Evolutionary conservation across 1,140 invertebrate species (phyloP), one percentile per base, ranked within the genome.

Genomic region (Eriosoma lanigerum): DNA sequence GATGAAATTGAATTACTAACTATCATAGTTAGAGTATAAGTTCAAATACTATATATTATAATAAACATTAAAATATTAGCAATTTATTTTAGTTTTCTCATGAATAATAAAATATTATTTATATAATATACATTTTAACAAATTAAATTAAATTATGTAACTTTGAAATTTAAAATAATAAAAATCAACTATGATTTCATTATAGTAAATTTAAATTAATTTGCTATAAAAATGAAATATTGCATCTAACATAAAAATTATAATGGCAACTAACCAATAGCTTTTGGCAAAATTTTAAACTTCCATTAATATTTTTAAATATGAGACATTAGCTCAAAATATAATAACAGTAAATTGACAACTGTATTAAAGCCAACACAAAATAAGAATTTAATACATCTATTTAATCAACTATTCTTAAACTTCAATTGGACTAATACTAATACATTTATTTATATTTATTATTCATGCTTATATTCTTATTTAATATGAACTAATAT

Each of bases 211-310:
- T n/a, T n/a, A n/a, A n/a, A n/a, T n/a, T n/a, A n/a, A n/a, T n/a
- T n/a, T n/a, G n/a, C n/a, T 38, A 38, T 38, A 38, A 38, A 38
- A 38, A 38, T 8, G 3, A 8, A 38, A 38, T 4, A 52, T 72
- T 29, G 17, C 15, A 52, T 12, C 21, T 72, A 15, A 72, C 52
- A 17, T 52, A n/a, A 72, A 29, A 52, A 50, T 0, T 17, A 50
- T n/a, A 70, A 52, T 72, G 68, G 68, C 46, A 29, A 29, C 26
- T 15, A 19, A 24, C 68, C 66, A 72, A 82, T 82, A 62, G 72
- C 9, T 82, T 75, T 66, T 60, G 82, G 62, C 48, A 82, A 21
- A 24, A 68, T 29, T 38, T 62, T 56, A 32, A 52, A 81, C 56
- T 10, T 19, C 38, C 2, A 44, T 26, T 73, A 81, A 72, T 75